phyloP scores from a whole-genome alignment of 2,888 invertebrate genomes.

The Drosophila acutilabella region DNA sequence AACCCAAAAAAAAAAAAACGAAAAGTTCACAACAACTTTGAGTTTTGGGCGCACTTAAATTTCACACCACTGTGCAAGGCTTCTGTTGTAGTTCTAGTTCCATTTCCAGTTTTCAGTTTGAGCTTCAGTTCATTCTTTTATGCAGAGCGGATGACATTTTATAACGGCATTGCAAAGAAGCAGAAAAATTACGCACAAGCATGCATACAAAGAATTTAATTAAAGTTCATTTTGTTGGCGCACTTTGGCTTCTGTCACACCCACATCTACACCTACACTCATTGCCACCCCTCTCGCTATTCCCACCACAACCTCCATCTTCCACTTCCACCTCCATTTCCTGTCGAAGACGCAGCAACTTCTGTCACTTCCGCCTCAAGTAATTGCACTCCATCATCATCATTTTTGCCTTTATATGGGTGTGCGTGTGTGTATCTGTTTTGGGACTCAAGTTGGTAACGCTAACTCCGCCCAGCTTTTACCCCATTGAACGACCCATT shows the following conservation, averaged over 20 bases:
- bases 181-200: conserved; percentile 55
- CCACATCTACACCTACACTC: background rate
- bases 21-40: background rate
- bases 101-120: background rate
- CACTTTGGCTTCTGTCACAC: conserved; percentile 25
- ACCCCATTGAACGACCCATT: conserved; percentile 40
- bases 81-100: background rate
- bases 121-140: background rate
- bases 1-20: background rate
- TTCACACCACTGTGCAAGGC: background rate
- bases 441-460: conserved; percentile 32
- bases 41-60: background rate
- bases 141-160: conserved; percentile 42
- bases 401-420: conserved; percentile 28
- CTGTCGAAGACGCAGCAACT: conserved; percentile 45
- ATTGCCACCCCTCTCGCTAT: background rate
- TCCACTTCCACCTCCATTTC: background rate
- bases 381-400: conserved; percentile 75
- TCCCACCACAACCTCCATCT: background rate
- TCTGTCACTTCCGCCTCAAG: conserved; percentile 70
- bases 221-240: conserved; percentile 72
- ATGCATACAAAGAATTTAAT: conserved; percentile 75
- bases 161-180: conserved; percentile 58
- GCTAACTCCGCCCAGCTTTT: conserved; percentile 5
- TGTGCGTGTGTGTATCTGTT: conserved; percentile 17